Conservation (phyloP, 2,888 invertebrate genomes). For the Cactoblastis cactorum region DNA sequence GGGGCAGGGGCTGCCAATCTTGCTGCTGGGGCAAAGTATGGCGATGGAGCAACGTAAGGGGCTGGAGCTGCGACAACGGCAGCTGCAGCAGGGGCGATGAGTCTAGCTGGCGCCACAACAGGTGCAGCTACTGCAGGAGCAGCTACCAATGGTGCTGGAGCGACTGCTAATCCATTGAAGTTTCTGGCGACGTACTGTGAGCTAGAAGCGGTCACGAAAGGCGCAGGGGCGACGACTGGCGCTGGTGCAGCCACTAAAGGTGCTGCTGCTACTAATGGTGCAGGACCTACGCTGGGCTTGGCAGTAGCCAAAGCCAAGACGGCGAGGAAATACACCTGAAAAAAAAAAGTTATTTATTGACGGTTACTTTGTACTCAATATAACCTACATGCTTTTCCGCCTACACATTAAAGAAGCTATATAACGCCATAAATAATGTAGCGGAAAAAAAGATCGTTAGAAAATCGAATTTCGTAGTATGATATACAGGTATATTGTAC, state of each 20-base stretch:
- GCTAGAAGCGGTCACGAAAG: conserved; percentile 82
- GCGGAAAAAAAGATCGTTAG: too few relatives aligned
- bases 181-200: conserved; percentile 82
- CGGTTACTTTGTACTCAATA: too few relatives aligned
- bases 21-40: conserved; percentile 44
- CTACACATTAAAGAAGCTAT: too few relatives aligned
- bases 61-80: conserved; percentile 36
- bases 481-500: too few relatives aligned
- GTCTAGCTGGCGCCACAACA: conserved; percentile 28
- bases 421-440: too few relatives aligned
- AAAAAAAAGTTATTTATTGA: conserved; percentile 17
- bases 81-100: conserved; percentile 24
- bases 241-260: conserved; percentile 49
- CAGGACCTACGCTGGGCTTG: conserved; percentile 50
- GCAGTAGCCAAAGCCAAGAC: conserved; percentile 51
- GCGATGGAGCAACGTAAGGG: conserved; percentile 34
- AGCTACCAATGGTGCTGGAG: conserved; percentile 70
- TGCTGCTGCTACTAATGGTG: conserved; percentile 65
- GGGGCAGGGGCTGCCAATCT: conserved; percentile 37
- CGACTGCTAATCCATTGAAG: conserved; percentile 71
- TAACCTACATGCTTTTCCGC: too few relatives aligned
- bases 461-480: too few relatives aligned
- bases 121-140: conserved; percentile 52
- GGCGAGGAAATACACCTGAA: conserved; percentile 59
- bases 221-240: conserved; percentile 63